These are phyloP conservation scores for Glossophaga mutica DNA, from an alignment of 2,797 vertebrate genomes.

Conservation along the genomic window DNA sequence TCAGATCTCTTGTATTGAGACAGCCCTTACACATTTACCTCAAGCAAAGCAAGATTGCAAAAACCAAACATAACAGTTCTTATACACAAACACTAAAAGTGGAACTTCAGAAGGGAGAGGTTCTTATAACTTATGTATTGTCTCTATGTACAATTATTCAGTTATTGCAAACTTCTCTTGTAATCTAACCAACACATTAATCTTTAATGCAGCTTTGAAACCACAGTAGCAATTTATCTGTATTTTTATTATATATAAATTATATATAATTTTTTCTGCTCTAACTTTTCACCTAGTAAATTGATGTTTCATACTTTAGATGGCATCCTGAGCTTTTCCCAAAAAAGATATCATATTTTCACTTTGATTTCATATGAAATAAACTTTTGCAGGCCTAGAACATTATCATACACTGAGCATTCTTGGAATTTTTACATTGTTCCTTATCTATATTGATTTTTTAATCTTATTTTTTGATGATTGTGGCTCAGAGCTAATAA, in stretches of 20 bases:
- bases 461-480: not conserved
- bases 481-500: not conserved
- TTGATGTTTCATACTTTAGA: not conserved
- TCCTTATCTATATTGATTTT: slow-evolving; percentile 10
- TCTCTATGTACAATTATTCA: not conserved
- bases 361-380: not conserved
- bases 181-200: not conserved
- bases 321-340: not conserved
- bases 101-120: not conserved
- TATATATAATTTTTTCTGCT: not conserved
- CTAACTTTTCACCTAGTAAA: slow-evolving; percentile 4
- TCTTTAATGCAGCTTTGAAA: slow-evolving; percentile 15
- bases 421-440: slow-evolving; percentile 17
- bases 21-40: not conserved
- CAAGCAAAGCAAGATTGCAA: slow-evolving; percentile 2
- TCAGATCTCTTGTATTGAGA: not conserved
- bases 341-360: not conserved
- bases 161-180: slow-evolving; percentile 18
- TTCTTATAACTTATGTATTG: not conserved
- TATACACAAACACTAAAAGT: not conserved
- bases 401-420: not conserved
- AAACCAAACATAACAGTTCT: not conserved
- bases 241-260: not conserved
- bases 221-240: not conserved
- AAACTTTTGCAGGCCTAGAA: not conserved